These are phyloP conservation scores for Bradysia coprophila DNA, from an alignment of 1,140 invertebrate genomes.

Conservation along the genomic window DNA sequence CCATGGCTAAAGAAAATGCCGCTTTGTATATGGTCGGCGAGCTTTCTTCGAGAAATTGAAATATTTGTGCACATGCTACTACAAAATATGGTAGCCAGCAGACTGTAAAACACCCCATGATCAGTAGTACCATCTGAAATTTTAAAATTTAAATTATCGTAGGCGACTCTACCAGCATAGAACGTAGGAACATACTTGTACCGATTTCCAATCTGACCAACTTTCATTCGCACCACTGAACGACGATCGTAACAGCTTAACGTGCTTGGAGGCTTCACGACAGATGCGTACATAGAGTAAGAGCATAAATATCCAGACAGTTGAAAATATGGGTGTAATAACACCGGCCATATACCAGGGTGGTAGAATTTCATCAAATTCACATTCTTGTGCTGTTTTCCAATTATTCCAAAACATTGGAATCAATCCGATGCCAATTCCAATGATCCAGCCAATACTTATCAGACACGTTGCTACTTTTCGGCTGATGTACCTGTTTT, in stretches of 20 bases:
- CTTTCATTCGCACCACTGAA: slow-evolving; percentile 27
- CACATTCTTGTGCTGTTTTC: slow-evolving; percentile 30
- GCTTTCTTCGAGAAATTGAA: slow-evolving; percentile 27
- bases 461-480: slow-evolving; percentile 36
- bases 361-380: slow-evolving; percentile 23
- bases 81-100: slow-evolving; percentile 59
- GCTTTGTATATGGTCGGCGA: slow-evolving; percentile 38
- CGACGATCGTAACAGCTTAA: slow-evolving; percentile 34
- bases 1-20: slow-evolving; percentile 47
- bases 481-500: slow-evolving; percentile 39
- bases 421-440: slow-evolving; percentile 37
- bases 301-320: slow-evolving; percentile 50
- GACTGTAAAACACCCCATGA: slow-evolving; percentile 51
- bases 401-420: slow-evolving; percentile 56
- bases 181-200: slow-evolving; percentile 40
- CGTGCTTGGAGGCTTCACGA: slow-evolving; percentile 46
- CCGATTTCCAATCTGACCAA: slow-evolving; percentile 46
- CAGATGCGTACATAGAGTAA: slow-evolving; percentile 55
- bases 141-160: slow-evolving; percentile 5
- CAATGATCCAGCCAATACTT: slow-evolving; percentile 37
- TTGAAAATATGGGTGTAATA: slow-evolving; percentile 42
- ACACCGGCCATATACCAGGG: slow-evolving; percentile 39
- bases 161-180: too few relatives aligned
- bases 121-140: slow-evolving; percentile 47
- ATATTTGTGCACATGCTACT: slow-evolving; percentile 37